A percentile compares a stretch with the other conserved stretches of the same genome.
phyloP scores from a whole-genome alignment of 2,113 vertebrate genomes.

The Ancistrus triradiatus region DNA sequence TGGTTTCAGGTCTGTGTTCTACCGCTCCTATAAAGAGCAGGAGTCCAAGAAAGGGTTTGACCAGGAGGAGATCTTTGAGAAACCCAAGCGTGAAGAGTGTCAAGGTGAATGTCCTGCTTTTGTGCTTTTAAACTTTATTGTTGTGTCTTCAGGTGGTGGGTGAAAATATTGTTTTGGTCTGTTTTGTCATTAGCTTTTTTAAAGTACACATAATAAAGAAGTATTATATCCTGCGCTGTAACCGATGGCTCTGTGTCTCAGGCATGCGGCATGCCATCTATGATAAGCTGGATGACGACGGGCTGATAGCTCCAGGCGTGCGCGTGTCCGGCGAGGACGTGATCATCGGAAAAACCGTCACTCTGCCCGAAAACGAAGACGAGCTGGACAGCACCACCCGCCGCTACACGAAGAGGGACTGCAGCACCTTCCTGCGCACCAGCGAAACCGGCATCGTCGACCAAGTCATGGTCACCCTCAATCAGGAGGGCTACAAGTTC shows the following conservation, averaged over 20 bases:
- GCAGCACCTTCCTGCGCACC: slow-evolving; percentile 93
- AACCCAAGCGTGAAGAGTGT: slow-evolving; percentile 91
- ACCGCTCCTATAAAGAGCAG: slow-evolving; percentile 97
- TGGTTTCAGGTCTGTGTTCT: slow-evolving; percentile 88
- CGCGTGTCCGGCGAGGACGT: slow-evolving; percentile 98
- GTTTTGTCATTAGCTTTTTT: too few species aligned
- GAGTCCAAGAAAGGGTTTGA: slow-evolving; percentile 97
- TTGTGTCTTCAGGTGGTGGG: too few species aligned
- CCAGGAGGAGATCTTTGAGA: slow-evolving; percentile 97
- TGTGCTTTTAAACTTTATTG: too few species aligned
- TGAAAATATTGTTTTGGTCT: too few species aligned
- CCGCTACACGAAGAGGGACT: slow-evolving; percentile 94
- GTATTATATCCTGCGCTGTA: too few species aligned
- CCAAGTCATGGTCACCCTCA: slow-evolving; percentile 98
- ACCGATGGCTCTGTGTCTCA: slow-evolving; percentile 42
- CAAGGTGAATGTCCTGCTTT: slow-evolving; percentile 77
- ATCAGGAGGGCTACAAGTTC: slow-evolving; percentile 99
- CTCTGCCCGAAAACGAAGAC: slow-evolving; percentile 91
- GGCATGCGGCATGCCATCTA: slow-evolving; percentile 98
- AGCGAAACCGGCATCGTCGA: slow-evolving; percentile 98
- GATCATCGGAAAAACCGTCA: slow-evolving; percentile 96
- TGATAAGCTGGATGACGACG: slow-evolving; percentile 95
- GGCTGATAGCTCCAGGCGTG: slow-evolving; percentile 92
- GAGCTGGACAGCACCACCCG: slow-evolving; percentile 91
- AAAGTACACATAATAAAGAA: too few species aligned